These are phyloP conservation scores for Euzetes globulus DNA, from an alignment of 2,888 invertebrate genomes.

Conservation along the genomic window DNA sequence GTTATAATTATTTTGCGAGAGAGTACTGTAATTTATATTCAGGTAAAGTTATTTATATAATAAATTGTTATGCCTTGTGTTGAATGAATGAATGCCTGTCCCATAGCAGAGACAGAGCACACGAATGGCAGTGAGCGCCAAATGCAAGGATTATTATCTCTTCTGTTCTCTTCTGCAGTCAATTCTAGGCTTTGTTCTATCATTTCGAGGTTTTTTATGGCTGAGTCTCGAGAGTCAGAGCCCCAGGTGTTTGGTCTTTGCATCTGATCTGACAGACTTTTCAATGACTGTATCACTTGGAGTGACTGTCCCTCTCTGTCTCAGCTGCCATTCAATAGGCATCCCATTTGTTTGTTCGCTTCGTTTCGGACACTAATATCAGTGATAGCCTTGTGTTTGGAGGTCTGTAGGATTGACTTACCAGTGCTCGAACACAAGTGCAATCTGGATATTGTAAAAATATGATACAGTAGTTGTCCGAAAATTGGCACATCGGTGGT, in stretches of 20 bases:
- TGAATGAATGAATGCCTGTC: constrained; percentile 8
- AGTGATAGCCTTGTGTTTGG: constrained; percentile 13
- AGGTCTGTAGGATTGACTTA: not conserved
- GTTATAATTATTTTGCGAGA: constrained; percentile 22
- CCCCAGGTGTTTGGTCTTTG: constrained; percentile 27
- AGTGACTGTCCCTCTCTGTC: not conserved
- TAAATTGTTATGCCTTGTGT: constrained; percentile 12
- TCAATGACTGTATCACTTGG: not conserved
- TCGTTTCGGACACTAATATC: constrained; percentile 5
- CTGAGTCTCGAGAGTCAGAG: not conserved
- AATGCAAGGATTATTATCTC: constrained; percentile 27
- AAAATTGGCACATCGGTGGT: not conserved
- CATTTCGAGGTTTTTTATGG: not conserved
- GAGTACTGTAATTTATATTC: constrained; percentile 30
- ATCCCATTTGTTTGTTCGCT: not conserved
- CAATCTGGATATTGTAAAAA: constrained; percentile 21
- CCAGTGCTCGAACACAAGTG: constrained; percentile 17
- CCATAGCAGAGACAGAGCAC: not conserved
- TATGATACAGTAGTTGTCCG: not conserved
- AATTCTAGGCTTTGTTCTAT: not conserved
- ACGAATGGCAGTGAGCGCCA: not conserved
- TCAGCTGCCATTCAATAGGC: constrained; percentile 18
- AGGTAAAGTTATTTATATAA: constrained; percentile 30
- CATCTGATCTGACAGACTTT: not conserved
- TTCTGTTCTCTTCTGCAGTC: not conserved